Evolutionary conservation across 2,113 vertebrate species (phyloP).

Genomic region (Prolemur simus): DNA sequence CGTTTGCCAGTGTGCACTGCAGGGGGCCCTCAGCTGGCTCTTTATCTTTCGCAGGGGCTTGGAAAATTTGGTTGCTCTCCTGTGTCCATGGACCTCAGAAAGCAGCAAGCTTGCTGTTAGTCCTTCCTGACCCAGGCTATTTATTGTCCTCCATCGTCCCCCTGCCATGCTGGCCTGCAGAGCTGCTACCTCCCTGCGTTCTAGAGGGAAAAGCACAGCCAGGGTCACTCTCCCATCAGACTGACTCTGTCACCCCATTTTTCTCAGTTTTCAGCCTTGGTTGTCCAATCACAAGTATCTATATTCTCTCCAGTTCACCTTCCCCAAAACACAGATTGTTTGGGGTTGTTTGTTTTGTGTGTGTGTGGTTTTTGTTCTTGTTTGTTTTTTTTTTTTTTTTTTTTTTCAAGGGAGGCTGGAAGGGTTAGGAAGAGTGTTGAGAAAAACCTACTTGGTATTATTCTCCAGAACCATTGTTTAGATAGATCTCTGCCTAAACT

Average conservation of each 20-base stretch:
- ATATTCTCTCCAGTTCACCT: not conserved
- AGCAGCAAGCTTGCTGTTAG: not conserved
- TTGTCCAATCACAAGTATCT: not conserved
- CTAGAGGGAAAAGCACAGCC: not conserved
- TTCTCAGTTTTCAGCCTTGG: not conserved
- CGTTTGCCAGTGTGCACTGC: not conserved
- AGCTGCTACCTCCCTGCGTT: not conserved
- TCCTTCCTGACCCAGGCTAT: not conserved
- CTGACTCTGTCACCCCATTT: not conserved
- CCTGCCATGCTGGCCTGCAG: not conserved
- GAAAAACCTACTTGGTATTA: not conserved
- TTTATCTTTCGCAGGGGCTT: not conserved
- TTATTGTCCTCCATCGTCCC: not conserved
- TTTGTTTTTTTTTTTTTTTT: not conserved
- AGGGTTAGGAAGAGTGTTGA: not conserved
- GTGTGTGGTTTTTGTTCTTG: not conserved
- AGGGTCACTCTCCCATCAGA: not conserved
- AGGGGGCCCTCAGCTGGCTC: not conserved
- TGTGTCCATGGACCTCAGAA: not conserved
- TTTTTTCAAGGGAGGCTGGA: accelerated
- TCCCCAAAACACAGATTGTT: not conserved
- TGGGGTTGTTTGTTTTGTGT: not conserved
- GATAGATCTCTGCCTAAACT: not conserved
- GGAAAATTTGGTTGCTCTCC: not conserved
- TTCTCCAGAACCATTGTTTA: conserved; percentile 1